These are phyloP conservation scores for Cerastoderma edule DNA, from an alignment of 2,888 invertebrate genomes.

Conservation along the genomic window DNA sequence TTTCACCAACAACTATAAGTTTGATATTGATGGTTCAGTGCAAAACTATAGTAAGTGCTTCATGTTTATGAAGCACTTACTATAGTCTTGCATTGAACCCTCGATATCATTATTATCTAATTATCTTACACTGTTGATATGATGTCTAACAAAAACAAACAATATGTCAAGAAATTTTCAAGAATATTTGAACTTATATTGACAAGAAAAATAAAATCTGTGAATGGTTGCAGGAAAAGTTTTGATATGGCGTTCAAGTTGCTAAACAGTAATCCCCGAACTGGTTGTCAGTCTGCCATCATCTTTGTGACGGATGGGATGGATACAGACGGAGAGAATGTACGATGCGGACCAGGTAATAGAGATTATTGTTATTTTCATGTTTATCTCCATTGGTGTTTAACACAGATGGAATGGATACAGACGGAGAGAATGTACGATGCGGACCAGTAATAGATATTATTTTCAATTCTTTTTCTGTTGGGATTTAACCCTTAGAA, in stretches of 20 bases:
- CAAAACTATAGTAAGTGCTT: too few relatives aligned
- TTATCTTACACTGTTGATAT: too few relatives aligned
- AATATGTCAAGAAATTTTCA: too few relatives aligned
- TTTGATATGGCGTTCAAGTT: constrained; percentile 82
- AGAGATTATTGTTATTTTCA: too few relatives aligned
- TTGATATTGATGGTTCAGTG: too few relatives aligned
- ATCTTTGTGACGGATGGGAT: constrained; percentile 84
- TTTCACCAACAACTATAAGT: too few relatives aligned
- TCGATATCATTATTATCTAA: too few relatives aligned
- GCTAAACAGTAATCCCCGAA: constrained; percentile 79
- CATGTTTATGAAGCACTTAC: too few relatives aligned
- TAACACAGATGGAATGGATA: constrained; percentile 83
- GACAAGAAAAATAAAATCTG: too few relatives aligned
- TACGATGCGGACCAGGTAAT: constrained; percentile 83
- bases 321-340: constrained; percentile 84
- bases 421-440: constrained; percentile 83
- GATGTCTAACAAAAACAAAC: too few relatives aligned
- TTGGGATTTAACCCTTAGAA: constrained; percentile 83
- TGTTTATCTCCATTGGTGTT: constrained; percentile 83
- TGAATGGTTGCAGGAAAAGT: constrained; percentile 80
- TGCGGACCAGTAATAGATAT: constrained; percentile 83
- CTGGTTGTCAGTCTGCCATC: constrained; percentile 83
- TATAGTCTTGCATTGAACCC: too few relatives aligned
- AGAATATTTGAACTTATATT: too few relatives aligned
- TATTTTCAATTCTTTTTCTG: constrained; percentile 83